Base-by-base conservation (phyloP, 2,113 vertebrate genomes). In the Lucifuga dentata region DNA sequence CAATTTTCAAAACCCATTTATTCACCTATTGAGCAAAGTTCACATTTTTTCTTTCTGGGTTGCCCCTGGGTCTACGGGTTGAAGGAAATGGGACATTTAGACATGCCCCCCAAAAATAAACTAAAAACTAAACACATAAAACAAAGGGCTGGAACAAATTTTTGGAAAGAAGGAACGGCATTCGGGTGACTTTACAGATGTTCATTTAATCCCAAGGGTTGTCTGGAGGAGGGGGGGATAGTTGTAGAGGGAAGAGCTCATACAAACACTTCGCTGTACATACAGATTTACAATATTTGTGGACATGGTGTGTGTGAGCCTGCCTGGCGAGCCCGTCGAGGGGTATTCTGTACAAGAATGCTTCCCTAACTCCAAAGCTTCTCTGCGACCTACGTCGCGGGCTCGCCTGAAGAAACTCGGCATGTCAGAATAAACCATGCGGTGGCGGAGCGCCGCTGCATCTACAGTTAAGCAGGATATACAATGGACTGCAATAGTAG, bases 231-330 rank as follows among this genome's bases (percentile, higher is more conserved):
- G n/a, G n/a, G n/a, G 64, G 35, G 39, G 41, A 17, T 4, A 58
- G 49, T 46, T 81, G 80, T 65, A 77, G 82, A 78, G 73, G 78
- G 46, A 75, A 78, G 82, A 74, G 83, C 80, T 84, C 63, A 53
- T 88, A 87, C 89, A 90, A 88, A 90, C 88, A 85, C 86, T 86
- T 79, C 67, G 79, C 73, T 88, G 84, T 90, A 89, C 89, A 90
- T 80, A 86, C 67, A 89, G 85, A 89, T 88, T 89, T 89, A 89
- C 87, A 89, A 50, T 57, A 62, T 21, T 49, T 69, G 51, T 60
- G 68, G 46, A 66, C 65, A 74, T 73, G 71, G 82, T 84, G 71
- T 38, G 68, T 63, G 53, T 29, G 26, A 5, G 26, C 69, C 69
- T 35, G 46, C 26, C 60, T 58, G 53, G 50, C 43, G 51, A 64